Base-by-base conservation (phyloP, 92 coral and sea anemone species). In the Zoanthus solanderi region DNA sequence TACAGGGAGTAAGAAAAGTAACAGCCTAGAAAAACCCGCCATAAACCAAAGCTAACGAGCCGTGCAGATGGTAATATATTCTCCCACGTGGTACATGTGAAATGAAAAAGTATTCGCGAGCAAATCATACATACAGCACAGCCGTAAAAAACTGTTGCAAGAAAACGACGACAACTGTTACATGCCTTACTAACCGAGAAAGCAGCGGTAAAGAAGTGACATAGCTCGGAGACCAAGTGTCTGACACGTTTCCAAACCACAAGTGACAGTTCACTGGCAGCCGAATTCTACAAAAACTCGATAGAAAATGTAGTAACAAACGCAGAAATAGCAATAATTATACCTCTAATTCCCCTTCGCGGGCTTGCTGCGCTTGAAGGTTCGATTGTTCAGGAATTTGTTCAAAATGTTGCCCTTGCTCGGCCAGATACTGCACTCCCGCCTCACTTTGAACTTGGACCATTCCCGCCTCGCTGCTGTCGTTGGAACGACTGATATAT, bases 171-270 rank as follows among this genome's bases (percentile, higher is more conserved):
- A 23, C 23, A 23, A 23, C 23, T 23, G 23, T 23, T 23, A 23
- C 23, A 23, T 23, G 23, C 23, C 23, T 23, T 23, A 23, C 23
- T 23, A 65, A 65, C 29, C 71, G 18, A 65, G 71, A 65, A 65
- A 1, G 71, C 71, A 65, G 71, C 71, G 71, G 71, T 65, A 65
- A 65, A 1, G 71, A 2, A 65, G 71, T 65, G 71, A 65, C n/a
- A 65, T 65, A 17, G 18, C 71, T 28, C 71, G 71, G 71, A 65
- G 71, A 17, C 71, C 71, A 65, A 65, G 71, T 65, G 18, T 10
- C 6, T 65, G 71, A 65, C 71, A 14, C 71, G 29, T 65, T 65
- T 65, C 13, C 71, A 4, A 65, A 4, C 71, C n/a, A 65, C 71
- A 65, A 65, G 23, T 23, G 23, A 23, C 23, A 23, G 23, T 23